Evolutionary conservation across 2,888 invertebrate species (phyloP).

Genomic region (Heliconius hortense): DNA sequence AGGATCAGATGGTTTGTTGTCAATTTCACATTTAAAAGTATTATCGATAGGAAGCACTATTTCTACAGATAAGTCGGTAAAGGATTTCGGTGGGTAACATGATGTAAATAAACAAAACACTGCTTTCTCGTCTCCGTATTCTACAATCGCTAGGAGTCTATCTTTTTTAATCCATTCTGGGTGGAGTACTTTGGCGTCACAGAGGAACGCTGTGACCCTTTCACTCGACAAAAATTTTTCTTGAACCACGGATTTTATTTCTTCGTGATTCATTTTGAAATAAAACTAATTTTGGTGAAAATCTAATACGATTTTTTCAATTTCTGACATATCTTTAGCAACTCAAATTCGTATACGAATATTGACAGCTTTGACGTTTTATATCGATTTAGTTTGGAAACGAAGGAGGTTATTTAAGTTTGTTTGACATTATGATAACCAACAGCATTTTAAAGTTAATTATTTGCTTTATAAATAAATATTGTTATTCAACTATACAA

Average conservation of each 20-base stretch:
- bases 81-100: slow-evolving; percentile 85
- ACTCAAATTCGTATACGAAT: slow-evolving; percentile 27
- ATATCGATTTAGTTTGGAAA: slow-evolving; percentile 28
- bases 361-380: slow-evolving; percentile 29
- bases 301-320: slow-evolving; percentile 34
- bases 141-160: slow-evolving; percentile 73
- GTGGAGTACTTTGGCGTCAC: slow-evolving; percentile 74
- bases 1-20: slow-evolving; percentile 81
- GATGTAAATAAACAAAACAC: slow-evolving; percentile 79
- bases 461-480: background rate
- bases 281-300: slow-evolving; percentile 41
- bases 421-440: background rate
- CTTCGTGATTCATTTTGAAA: slow-evolving; percentile 76
- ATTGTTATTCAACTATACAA: background rate
- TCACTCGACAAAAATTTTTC: slow-evolving; percentile 78
- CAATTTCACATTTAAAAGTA: slow-evolving; percentile 89
- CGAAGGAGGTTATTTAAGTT: background rate
- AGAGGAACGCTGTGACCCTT: slow-evolving; percentile 71
- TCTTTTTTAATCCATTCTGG: slow-evolving; percentile 76
- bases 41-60: slow-evolving; percentile 90
- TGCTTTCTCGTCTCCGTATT: slow-evolving; percentile 78
- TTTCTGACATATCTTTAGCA: slow-evolving; percentile 37
- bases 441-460: background rate
- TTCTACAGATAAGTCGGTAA: slow-evolving; percentile 90
- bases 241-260: slow-evolving; percentile 74